phyloP scores from a whole-genome alignment of 1,140 invertebrate species.

The Protaetia brevitarsis region DNA sequence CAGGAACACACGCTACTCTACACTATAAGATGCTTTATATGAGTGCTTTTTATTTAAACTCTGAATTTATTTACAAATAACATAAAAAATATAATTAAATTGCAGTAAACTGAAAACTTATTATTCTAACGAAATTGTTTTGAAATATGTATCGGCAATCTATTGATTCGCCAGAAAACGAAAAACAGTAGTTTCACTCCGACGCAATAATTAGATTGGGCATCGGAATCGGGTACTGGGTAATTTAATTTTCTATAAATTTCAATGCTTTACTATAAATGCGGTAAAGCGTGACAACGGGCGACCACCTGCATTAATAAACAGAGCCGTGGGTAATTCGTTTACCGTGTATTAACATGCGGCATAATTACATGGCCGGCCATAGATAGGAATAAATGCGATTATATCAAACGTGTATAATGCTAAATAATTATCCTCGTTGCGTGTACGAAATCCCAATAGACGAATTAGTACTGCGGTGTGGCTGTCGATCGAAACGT shows the following conservation, averaged over 20 bases:
- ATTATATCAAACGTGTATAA: conserved; percentile 44
- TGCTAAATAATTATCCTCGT: conserved; percentile 44
- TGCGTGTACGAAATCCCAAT: conserved; percentile 40
- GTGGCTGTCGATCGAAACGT: conserved; percentile 40
- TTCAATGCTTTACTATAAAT: conserved; percentile 13
- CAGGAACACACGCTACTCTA: no score
- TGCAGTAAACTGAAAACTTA: no score
- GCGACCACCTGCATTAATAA: conserved; percentile 23
- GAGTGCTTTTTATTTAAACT: no score
- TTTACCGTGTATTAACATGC: conserved; percentile 34
- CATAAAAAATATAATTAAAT: no score
- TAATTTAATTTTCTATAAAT: conserved; percentile 14
- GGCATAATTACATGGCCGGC: conserved; percentile 35
- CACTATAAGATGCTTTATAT: no score
- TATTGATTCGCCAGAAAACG: not conserved
- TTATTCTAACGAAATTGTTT: no score
- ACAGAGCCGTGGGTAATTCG: conserved; percentile 29
- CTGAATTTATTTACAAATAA: no score
- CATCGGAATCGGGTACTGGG: not conserved
- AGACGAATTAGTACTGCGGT: conserved; percentile 39
- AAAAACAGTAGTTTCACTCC: not conserved
- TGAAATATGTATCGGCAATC: no score
- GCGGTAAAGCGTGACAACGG: conserved; percentile 22
- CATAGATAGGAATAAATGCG: conserved; percentile 40
- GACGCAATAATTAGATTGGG: conserved; percentile 9